Evolutionary conservation across 1,140 invertebrate genomes (phyloP), one percentile per base, ranked within the genome.

Genomic region (Matsumurasca onukii): DNA sequence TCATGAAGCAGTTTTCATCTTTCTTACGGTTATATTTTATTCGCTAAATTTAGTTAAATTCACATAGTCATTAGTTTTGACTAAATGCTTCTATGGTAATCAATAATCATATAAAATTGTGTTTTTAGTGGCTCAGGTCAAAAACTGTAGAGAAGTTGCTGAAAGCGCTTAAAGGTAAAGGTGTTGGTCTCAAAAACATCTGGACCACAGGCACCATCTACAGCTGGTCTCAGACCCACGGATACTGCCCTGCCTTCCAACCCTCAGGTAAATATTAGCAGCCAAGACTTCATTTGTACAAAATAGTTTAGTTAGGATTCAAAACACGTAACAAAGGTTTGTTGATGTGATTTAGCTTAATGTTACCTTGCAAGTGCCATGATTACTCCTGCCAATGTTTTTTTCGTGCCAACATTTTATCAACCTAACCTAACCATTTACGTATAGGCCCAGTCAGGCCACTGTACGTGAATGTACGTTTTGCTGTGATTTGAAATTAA

Each of bases 141-240:
- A 63, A 63, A 20, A 63, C 34, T 31, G 62, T 65, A 12, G 24
- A 13, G 3, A 15, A 31, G 17, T 2, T 67, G 24, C n/a, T 67
- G 49, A 27, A 22, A 29, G 22, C 22, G 9, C 49, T 48, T 3
- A 13, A n/a, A 2, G n/a, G 3, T 27, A 67, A 31, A 55, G n/a
- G 5, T 2, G 55, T 59, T 59, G 22, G 24, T 17, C 34, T 9
- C 22, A 12, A 24, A 59, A 24, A 1, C 62, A 24, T 52, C 3
- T 67, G 65, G 65, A 52, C 34, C 30, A 67, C 65, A 17, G 31
- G 17, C 2, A 20, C 20, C 2, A 31, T 67, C 1, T 52, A 51
- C 12, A 27, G 30, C 15, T 67, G 65, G 65, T 22, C 34, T 27
- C 45, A 34, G 1, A 12, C 20, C 1, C 65, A 67, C 22, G 65